A percentile compares a stretch with the other conserved stretches of the same genome.
These are phyloP conservation scores for Drosophila ironensis DNA, from an alignment of 1,140 invertebrate species.

Conservation along the genomic window DNA sequence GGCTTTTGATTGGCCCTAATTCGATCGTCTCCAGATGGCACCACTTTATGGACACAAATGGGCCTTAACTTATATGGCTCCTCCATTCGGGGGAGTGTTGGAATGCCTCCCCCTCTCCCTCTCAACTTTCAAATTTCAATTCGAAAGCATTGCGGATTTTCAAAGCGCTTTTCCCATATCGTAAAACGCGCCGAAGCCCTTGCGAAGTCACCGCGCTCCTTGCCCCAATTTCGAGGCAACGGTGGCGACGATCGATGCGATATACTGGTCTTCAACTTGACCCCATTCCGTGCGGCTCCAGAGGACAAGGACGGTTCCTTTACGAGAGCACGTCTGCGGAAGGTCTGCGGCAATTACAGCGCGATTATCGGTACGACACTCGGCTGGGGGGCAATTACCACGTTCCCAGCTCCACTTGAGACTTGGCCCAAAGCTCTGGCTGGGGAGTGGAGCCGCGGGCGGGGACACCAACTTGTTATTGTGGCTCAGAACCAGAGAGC, in stretches of 20 bases:
- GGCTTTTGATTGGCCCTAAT: constrained; percentile 32
- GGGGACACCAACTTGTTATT: constrained; percentile 41
- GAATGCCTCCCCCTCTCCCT: no score
- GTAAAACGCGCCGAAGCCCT: no score
- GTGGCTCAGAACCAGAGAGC: constrained; percentile 41
- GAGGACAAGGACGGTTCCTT: constrained; percentile 46
- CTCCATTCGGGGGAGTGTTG: no score
- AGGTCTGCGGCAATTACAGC: constrained; percentile 39
- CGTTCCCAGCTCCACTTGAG: constrained; percentile 7
- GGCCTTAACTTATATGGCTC: no score
- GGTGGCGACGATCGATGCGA: no score
- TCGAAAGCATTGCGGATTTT: no score
- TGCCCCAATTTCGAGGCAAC: no score
- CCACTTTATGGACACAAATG: constrained; percentile 34
- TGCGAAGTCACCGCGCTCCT: no score
- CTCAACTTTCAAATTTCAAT: no score
- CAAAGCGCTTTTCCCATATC: no score
- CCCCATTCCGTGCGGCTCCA: constrained; percentile 26
- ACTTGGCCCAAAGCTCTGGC: neutral
- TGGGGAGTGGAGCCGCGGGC: neutral
- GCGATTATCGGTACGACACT: constrained; percentile 31
- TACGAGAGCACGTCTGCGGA: constrained; percentile 34
- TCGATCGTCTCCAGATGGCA: constrained; percentile 22
- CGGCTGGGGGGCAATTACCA: constrained; percentile 40
- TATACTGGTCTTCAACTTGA: constrained; percentile 63